These are phyloP conservation scores for Platanista minor DNA, from an alignment of 2,113 vertebrate species.

Conservation along the genomic window DNA sequence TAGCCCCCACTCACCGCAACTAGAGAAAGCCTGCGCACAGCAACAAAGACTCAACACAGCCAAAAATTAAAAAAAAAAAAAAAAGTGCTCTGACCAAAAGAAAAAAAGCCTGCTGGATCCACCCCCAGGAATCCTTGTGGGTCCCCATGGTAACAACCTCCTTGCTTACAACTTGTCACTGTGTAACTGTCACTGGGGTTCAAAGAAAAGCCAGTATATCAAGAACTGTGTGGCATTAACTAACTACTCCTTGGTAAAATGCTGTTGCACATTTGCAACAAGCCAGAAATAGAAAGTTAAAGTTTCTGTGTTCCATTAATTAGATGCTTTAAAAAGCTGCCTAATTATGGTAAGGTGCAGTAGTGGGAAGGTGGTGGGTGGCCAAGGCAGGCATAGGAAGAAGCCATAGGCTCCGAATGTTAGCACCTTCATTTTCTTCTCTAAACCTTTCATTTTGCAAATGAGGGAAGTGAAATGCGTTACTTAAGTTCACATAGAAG, in stretches of 20 bases:
- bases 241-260: slow-evolving; percentile 57
- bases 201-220: slow-evolving; percentile 64
- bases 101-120: neutral
- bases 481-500: neutral
- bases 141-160: slow-evolving; percentile 63
- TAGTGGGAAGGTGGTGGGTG: slow-evolving; percentile 53
- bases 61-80: neutral
- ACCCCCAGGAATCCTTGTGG: slow-evolving; percentile 59
- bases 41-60: no score
- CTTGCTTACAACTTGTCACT: slow-evolving; percentile 66
- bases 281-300: slow-evolving; percentile 57
- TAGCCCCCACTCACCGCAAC: no score
- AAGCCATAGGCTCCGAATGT: neutral
- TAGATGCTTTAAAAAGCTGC: slow-evolving; percentile 55
- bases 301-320: slow-evolving; percentile 69
- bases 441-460: slow-evolving; percentile 39
- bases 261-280: slow-evolving; percentile 51
- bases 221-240: slow-evolving; percentile 59
- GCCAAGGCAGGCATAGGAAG: neutral
- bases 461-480: neutral
- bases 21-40: no score
- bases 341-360: slow-evolving; percentile 56
- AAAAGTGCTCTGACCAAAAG: neutral
- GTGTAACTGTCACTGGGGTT: slow-evolving; percentile 57
- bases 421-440: slow-evolving; percentile 40